Percentiles rank a stretch among this genome's conserved stretches.
Evolutionary conservation across 1,140 invertebrate species (phyloP).

Genomic region (Orchestia grillus): DNA sequence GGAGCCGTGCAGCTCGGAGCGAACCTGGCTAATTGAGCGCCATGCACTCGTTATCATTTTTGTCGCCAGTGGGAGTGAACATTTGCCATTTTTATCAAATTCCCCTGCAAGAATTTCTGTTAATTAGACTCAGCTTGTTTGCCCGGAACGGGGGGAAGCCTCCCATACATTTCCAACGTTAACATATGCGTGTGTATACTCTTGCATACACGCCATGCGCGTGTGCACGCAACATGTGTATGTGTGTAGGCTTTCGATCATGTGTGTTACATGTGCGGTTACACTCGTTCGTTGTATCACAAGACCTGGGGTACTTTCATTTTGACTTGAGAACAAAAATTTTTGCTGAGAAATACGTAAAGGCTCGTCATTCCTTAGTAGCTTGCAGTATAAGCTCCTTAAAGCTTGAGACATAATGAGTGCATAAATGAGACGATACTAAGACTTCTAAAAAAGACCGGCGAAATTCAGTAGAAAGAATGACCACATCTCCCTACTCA

Average conservation of each 20-base stretch:
- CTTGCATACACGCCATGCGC: not conserved
- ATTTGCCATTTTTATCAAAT: not conserved
- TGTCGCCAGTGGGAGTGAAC: not conserved
- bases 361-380: not conserved
- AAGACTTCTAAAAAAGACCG: not conserved
- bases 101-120: conserved; percentile 34
- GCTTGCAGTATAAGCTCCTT: not conserved
- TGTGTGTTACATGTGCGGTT: too few species aligned
- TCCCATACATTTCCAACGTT: not conserved
- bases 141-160: not conserved
- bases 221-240: not conserved
- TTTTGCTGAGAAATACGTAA: not conserved
- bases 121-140: conserved; percentile 33
- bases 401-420: not conserved
- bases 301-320: not conserved
- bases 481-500: not conserved
- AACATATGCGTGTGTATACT: not conserved
- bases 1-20: not conserved
- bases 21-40: not conserved
- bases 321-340: not conserved
- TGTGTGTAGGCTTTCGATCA: not conserved
- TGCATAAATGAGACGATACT: not conserved
- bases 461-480: not conserved
- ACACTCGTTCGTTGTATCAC: not conserved
- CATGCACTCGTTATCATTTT: conserved; percentile 53